A percentile compares a stretch with the other conserved stretches of the same genome.
Evolutionary conservation across 2,888 invertebrate species (phyloP).

Genomic region (Temnothorax rugatulus): DNA sequence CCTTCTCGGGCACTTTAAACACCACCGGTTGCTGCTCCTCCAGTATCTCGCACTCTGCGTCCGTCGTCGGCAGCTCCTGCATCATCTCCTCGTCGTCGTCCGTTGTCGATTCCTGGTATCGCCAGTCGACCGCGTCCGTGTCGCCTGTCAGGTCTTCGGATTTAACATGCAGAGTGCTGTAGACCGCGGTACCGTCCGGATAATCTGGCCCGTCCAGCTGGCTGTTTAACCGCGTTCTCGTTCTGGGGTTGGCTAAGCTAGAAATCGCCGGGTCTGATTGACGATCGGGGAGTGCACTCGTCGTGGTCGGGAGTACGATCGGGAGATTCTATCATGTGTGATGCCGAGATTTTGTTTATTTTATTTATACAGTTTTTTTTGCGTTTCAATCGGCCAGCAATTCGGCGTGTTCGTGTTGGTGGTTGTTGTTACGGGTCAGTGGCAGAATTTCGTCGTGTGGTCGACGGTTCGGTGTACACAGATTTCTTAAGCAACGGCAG

Average conservation of each 20-base stretch:
- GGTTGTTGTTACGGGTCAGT: conserved; percentile 47
- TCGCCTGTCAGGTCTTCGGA: conserved; percentile 11
- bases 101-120: neutral
- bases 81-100: conserved; percentile 37
- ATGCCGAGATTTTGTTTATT: conserved; percentile 35
- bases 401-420: conserved; percentile 29
- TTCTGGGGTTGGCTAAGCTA: conserved; percentile 81
- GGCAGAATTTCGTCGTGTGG: conserved; percentile 27
- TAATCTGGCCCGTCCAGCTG: conserved; percentile 51
- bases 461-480: conserved; percentile 58
- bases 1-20: conserved; percentile 72
- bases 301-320: conserved; percentile 47
- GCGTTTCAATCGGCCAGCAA: conserved; percentile 31
- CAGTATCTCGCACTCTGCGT: conserved; percentile 26
- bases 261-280: conserved; percentile 85
- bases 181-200: conserved; percentile 44
- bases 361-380: conserved; percentile 26
- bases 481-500: conserved; percentile 54
- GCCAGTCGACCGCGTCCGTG: conserved; percentile 11
- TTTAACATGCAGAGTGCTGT: neutral
- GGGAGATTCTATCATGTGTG: conserved; percentile 62
- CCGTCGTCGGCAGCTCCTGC: conserved; percentile 14
- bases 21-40: conserved; percentile 59
- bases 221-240: conserved; percentile 56
- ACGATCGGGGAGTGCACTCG: conserved; percentile 75